These are phyloP conservation scores for Tinea pellionella DNA, from an alignment of 2,888 invertebrate genomes.

Conservation along the genomic window DNA sequence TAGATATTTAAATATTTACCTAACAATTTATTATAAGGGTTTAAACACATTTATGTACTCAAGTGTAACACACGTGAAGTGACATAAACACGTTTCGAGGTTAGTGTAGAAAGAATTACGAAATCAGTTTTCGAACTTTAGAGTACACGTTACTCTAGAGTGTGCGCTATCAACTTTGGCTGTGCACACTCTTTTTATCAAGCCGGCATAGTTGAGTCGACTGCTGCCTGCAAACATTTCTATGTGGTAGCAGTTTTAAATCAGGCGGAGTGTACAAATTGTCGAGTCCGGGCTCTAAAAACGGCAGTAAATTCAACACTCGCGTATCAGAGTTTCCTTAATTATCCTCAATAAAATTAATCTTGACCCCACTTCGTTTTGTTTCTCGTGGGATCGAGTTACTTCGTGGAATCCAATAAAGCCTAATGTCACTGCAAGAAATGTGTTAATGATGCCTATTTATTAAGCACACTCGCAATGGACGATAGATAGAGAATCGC, in stretches of 20 bases:
- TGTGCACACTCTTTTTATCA: too few relatives aligned
- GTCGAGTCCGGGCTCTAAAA: too few relatives aligned
- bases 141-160: too few relatives aligned
- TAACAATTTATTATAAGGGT: background rate
- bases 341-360: conserved; percentile 30
- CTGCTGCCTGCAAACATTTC: too few relatives aligned
- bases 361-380: conserved; percentile 31
- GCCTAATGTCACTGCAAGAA: conserved; percentile 52
- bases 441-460: conserved; percentile 49
- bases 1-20: background rate
- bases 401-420: conserved; percentile 44
- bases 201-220: too few relatives aligned
- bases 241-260: too few relatives aligned
- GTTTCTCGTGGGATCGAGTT: conserved; percentile 36
- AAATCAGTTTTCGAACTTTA: too few relatives aligned
- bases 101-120: too few relatives aligned
- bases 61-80: too few relatives aligned
- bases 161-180: too few relatives aligned
- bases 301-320: background rate
- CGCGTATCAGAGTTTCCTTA: conserved; percentile 17
- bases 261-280: too few relatives aligned
- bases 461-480: conserved; percentile 28
- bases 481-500: conserved; percentile 23
- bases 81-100: too few relatives aligned
- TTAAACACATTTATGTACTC: background rate